Conservation (phyloP, 1,140 invertebrate species). For the Bombus fervidus region DNA sequence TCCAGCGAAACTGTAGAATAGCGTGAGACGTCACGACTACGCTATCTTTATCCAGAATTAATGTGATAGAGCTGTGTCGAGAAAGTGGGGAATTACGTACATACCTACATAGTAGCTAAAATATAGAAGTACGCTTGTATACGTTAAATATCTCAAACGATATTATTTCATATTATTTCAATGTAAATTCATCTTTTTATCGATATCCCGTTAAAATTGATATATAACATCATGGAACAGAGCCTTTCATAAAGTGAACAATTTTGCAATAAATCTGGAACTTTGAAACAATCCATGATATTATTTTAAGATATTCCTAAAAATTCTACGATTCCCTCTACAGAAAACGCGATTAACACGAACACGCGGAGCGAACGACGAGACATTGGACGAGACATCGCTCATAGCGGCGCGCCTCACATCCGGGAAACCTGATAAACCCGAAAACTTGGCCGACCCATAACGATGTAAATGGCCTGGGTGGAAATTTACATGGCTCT, state of each 20-base stretch:
- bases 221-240: too few relatives aligned
- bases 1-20: conserved; percentile 7
- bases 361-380: not conserved
- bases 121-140: not conserved
- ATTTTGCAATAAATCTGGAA: not conserved
- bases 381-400: conserved; percentile 3
- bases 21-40: conserved; percentile 18
- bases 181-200: too few relatives aligned
- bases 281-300: not conserved
- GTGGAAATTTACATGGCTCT: conserved; percentile 6
- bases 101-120: not conserved
- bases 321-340: not conserved
- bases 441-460: not conserved
- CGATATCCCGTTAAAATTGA: too few relatives aligned
- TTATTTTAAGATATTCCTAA: not conserved
- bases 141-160: not conserved
- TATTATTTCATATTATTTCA: too few relatives aligned
- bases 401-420: not conserved
- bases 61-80: not conserved
- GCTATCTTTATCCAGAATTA: conserved; percentile 12
- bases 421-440: not conserved
- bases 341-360: not conserved
- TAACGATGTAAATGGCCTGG: conserved; percentile 14
- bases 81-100: not conserved
- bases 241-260: too few relatives aligned